These are phyloP conservation scores for Hylyphantes graminicola DNA, from an alignment of 1,140 invertebrate genomes.

Conservation along the genomic window DNA sequence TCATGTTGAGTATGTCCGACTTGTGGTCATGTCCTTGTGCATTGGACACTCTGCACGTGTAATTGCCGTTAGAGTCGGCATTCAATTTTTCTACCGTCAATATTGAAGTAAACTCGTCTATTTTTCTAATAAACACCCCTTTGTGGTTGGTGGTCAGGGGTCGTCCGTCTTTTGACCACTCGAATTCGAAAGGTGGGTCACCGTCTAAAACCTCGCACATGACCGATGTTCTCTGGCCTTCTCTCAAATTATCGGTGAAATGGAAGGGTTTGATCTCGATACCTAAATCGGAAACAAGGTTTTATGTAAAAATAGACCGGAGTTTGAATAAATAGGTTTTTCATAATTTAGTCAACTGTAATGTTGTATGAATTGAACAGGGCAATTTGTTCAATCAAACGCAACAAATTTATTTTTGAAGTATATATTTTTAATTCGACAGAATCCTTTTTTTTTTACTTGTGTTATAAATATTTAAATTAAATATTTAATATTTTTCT, in stretches of 20 bases:
- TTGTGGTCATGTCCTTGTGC: neutral
- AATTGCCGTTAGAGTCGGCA: slow-evolving; percentile 61
- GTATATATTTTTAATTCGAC: no score
- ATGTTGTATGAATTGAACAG: neutral
- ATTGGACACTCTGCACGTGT: slow-evolving; percentile 61
- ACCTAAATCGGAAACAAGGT: neutral
- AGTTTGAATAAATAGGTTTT: neutral
- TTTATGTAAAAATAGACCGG: neutral
- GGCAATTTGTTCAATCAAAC: neutral
- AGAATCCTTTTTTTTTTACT: no score
- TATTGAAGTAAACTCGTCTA: slow-evolving; percentile 29
- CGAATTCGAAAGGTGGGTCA: slow-evolving; percentile 26
- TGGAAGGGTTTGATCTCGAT: slow-evolving; percentile 10
- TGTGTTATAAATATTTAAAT: no score
- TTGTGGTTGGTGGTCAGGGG: neutral
- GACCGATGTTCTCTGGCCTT: slow-evolving; percentile 2
- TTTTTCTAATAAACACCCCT: neutral
- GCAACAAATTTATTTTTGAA: neutral
- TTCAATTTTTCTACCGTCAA: slow-evolving; percentile 47
- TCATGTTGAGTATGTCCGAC: neutral
- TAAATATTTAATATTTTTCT: no score
- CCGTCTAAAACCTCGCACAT: slow-evolving; percentile 26
- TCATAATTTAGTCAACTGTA: neutral
- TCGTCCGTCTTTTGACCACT: slow-evolving; percentile 37
- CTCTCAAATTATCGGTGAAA: slow-evolving; percentile 4